These are phyloP conservation scores for Odontomachus brunneus DNA, from an alignment of 1,140 invertebrate genomes.

Conservation along the genomic window DNA sequence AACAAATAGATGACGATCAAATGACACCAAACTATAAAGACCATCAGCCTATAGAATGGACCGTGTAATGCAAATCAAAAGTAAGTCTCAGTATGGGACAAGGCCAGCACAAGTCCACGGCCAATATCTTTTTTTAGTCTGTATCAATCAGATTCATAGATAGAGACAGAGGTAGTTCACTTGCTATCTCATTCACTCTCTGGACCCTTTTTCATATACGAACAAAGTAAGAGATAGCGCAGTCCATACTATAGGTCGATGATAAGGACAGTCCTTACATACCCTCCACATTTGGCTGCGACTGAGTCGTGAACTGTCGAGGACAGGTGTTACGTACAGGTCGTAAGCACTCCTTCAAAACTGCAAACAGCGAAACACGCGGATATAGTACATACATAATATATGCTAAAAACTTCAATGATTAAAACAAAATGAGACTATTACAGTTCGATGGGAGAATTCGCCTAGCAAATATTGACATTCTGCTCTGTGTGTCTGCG, in stretches of 20 bases:
- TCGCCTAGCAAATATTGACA: constrained; percentile 55
- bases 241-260: too few species aligned
- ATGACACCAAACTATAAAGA: too few species aligned
- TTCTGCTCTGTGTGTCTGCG: constrained; percentile 7
- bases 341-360: constrained; percentile 42
- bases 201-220: too few species aligned
- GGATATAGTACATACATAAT: not conserved
- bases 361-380: constrained; percentile 43
- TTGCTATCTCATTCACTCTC: too few species aligned
- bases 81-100: too few species aligned
- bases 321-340: constrained; percentile 22
- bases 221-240: too few species aligned
- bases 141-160: too few species aligned
- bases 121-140: too few species aligned
- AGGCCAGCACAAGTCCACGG: too few species aligned
- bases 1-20: constrained; percentile 13
- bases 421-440: not conserved
- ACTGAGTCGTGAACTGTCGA: constrained; percentile 50
- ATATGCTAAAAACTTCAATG: not conserved
- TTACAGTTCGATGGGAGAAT: constrained; percentile 64
- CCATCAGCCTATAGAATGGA: too few species aligned
- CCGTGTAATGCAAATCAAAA: too few species aligned
- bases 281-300: constrained; percentile 31
- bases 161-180: too few species aligned
- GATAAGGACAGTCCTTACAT: constrained; percentile 45